phyloP scores from a whole-genome alignment of 2,113 vertebrate genomes.

The Hepsetus odoe region DNA sequence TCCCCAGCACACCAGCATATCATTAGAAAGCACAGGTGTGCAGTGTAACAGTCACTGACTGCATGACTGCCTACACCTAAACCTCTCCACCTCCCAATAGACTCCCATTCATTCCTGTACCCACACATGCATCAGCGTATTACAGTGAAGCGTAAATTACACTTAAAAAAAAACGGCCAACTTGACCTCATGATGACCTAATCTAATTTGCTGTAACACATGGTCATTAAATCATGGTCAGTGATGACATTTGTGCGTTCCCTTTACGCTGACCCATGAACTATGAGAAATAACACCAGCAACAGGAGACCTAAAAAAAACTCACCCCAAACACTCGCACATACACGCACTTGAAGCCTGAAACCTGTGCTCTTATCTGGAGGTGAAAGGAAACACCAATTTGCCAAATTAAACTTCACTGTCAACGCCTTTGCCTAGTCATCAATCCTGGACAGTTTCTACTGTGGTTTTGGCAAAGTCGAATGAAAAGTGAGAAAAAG shows the following conservation, averaged over 20 bases:
- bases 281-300: constrained; percentile 38
- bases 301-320: constrained; percentile 1
- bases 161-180: neutral
- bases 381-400: constrained; percentile 44
- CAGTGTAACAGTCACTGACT: constrained; percentile 14
- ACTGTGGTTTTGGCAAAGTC: neutral
- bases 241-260: constrained; percentile 21
- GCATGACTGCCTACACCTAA: constrained; percentile 23
- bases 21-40: constrained; percentile 38
- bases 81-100: constrained; percentile 10
- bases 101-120: constrained; percentile 1
- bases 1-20: constrained; percentile 1
- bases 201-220: constrained; percentile 34
- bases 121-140: constrained; percentile 1
- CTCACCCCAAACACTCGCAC: constrained; percentile 14
- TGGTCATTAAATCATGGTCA: constrained; percentile 39
- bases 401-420: constrained; percentile 47
- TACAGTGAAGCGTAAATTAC: constrained; percentile 9
- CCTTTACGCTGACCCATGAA: constrained; percentile 3
- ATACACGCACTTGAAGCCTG: neutral
- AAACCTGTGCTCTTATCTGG: constrained; percentile 35
- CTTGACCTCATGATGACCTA: constrained; percentile 27
- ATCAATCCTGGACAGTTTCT: constrained; percentile 29
- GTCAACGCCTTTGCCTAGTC: constrained; percentile 27
- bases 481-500: neutral